A percentile compares a stretch with the other conserved stretches of the same genome.
phyloP scores from a whole-genome alignment of 2,113 vertebrate species.

The Carollia perspicillata region DNA sequence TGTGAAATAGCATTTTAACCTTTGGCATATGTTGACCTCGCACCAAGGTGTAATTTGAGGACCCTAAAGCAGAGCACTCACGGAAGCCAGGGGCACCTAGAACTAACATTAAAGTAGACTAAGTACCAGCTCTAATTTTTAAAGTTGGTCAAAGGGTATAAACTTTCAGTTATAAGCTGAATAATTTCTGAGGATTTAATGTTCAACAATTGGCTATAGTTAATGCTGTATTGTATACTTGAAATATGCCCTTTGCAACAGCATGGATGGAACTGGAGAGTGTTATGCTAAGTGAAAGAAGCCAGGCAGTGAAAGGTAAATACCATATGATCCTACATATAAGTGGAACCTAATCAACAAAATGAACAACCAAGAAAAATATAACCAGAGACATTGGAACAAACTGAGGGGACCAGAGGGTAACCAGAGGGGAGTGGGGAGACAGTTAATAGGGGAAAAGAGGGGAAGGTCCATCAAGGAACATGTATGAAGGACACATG shows the following conservation, averaged over 20 bases:
- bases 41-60: not conserved
- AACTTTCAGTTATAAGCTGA: not conserved
- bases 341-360: too few relatives aligned
- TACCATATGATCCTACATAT: too few relatives aligned
- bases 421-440: too few relatives aligned
- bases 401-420: too few relatives aligned
- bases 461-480: too few relatives aligned
- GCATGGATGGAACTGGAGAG: too few relatives aligned
- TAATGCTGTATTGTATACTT: not conserved
- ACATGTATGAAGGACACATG: too few relatives aligned
- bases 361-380: too few relatives aligned
- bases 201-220: not conserved
- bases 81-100: not conserved
- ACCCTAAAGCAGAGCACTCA: not conserved
- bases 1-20: not conserved
- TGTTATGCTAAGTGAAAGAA: too few relatives aligned
- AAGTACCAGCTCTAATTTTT: not conserved
- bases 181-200: not conserved
- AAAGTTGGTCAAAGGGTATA: not conserved
- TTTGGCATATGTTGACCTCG: not conserved
- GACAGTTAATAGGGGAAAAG: too few relatives aligned
- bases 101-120: not conserved
- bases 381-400: too few relatives aligned
- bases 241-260: not conserved
- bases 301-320: too few relatives aligned